Percentiles rank a stretch among this genome's conserved stretches.
These are phyloP conservation scores for Sylvilagus bachmani DNA, from an alignment of 2,113 vertebrate species.

Conservation along the genomic window DNA sequence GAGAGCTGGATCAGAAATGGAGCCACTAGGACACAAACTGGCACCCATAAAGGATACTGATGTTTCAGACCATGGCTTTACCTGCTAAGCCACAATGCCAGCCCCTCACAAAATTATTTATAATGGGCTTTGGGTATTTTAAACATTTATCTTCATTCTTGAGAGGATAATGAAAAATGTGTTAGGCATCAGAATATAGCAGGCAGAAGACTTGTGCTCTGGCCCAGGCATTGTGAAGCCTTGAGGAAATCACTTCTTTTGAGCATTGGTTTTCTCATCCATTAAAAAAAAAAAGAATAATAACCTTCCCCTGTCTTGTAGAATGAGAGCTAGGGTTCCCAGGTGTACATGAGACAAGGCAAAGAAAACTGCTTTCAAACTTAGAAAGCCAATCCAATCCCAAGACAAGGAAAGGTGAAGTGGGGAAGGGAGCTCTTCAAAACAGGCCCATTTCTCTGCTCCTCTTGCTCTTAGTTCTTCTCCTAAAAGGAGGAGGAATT, in stretches of 20 bases:
- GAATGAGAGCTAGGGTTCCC: not conserved
- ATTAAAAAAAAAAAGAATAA: not conserved
- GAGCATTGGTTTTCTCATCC: not conserved
- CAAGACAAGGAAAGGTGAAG: not conserved
- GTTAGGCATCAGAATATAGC: not conserved
- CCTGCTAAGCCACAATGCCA: too few species aligned
- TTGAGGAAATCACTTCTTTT: slow-evolving; percentile 1
- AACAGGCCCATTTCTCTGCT: not conserved
- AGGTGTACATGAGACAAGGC: not conserved
- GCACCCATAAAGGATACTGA: too few species aligned
- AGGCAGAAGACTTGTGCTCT: not conserved
- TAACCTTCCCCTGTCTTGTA: not conserved
- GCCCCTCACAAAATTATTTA: not conserved
- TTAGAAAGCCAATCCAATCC: not conserved
- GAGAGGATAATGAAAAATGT: slow-evolving; percentile 36
- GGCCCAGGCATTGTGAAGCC: not conserved
- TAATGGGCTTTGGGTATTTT: not conserved
- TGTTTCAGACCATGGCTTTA: too few species aligned
- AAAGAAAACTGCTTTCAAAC: not conserved
- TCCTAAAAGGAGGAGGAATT: not conserved
- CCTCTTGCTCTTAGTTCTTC: not conserved
- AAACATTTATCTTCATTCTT: slow-evolving; percentile 24
- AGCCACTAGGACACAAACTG: too few species aligned
- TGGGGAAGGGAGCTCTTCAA: not conserved
- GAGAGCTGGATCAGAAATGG: too few species aligned